Conservation (phyloP, 2,888 invertebrate species). For the Zaprionus bogoriensis region DNA sequence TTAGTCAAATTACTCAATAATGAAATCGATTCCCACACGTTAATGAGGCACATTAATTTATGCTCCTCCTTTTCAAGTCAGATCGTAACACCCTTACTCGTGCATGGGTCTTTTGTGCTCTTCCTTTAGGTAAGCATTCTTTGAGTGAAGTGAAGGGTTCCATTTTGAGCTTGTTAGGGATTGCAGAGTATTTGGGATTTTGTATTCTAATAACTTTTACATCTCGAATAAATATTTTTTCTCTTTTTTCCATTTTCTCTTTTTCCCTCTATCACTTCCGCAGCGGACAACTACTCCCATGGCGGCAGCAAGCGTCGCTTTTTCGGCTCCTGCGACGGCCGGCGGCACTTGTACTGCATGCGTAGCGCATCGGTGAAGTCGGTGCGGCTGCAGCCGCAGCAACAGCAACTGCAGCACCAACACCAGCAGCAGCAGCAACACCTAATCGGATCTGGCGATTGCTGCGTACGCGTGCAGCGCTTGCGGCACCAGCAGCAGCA, state of each 20-base stretch:
- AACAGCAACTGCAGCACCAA: conserved; percentile 16
- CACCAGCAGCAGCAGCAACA: conserved; percentile 17
- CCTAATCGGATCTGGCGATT: conserved; percentile 33
- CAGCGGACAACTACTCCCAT: conserved; percentile 55
- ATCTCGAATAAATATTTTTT: background rate
- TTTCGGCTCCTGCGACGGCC: conserved; percentile 57
- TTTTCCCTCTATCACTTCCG: background rate
- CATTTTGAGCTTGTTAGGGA: too few relatives aligned
- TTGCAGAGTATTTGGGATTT: too few relatives aligned
- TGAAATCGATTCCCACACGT: background rate
- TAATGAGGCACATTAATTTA: background rate
- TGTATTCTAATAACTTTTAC: too few relatives aligned
- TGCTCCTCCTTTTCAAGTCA: background rate
- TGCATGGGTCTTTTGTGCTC: background rate
- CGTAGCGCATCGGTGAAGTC: conserved; percentile 74
- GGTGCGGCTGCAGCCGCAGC: conserved; percentile 49
- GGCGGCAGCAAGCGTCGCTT: conserved; percentile 61
- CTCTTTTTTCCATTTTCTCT: background rate
- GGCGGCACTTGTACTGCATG: conserved; percentile 73
- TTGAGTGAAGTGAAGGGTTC: too few relatives aligned
- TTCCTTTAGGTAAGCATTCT: background rate
- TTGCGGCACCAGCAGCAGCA: conserved; percentile 51
- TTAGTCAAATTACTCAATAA: background rate
- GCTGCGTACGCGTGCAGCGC: conserved; percentile 46
- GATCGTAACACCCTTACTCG: background rate